Conservation (phyloP, 2,113 vertebrate species). For the Vulpes vulpes region DNA sequence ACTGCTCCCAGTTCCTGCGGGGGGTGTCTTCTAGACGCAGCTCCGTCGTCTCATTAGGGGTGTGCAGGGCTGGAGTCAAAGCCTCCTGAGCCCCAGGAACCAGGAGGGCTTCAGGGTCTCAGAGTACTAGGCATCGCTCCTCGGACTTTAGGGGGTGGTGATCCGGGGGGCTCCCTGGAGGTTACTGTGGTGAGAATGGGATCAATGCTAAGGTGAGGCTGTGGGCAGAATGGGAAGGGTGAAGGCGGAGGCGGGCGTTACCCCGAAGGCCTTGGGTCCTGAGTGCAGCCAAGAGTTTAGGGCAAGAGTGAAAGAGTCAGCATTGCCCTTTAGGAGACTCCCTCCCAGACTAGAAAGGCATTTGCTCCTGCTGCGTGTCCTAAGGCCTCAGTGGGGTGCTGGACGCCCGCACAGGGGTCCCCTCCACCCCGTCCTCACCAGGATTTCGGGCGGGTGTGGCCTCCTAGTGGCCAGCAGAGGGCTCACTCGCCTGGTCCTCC, state of each 20-base stretch:
- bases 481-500: not conserved
- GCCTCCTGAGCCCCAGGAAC: not conserved
- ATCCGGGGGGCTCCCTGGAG: fast-evolving
- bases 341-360: not conserved
- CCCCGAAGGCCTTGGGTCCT: not conserved
- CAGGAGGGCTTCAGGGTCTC: not conserved
- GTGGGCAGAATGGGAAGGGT: not conserved
- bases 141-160: not conserved
- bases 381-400: not conserved
- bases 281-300: not conserved
- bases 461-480: conserved; percentile 12
- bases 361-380: not conserved
- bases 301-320: not conserved
- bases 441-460: too few species aligned
- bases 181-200: not conserved
- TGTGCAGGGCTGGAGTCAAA: not conserved
- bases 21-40: not conserved
- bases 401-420: fast-evolving
- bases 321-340: not conserved
- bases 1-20: not conserved
- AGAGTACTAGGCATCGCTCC: fast-evolving
- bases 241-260: not conserved
- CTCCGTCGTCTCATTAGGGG: not conserved
- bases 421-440: fast-evolving
- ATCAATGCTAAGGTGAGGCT: not conserved